Conservation (phyloP, 2,797 vertebrate genomes). For the Knipowitschia caucasica region DNA sequence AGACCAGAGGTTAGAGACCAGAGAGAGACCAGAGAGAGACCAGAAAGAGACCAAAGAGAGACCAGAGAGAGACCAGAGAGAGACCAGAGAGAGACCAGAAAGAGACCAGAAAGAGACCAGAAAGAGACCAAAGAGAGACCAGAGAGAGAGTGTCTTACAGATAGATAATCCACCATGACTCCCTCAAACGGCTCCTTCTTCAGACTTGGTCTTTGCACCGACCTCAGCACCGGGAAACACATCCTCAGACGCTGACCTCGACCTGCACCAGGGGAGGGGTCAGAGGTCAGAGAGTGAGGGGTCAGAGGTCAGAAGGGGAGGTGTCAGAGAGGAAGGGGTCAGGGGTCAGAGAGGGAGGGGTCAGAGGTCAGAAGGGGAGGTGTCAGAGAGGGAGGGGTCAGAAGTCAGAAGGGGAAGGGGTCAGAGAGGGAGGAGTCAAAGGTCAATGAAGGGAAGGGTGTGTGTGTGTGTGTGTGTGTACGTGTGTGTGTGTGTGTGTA, state of each 20-base stretch:
- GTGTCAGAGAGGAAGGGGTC: too few relatives aligned
- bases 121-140: conserved; percentile 9
- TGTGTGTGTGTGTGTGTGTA: too few relatives aligned
- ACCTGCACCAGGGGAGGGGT: conserved; percentile 59
- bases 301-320: background rate
- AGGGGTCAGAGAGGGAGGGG: too few relatives aligned
- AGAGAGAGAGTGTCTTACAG: conserved; percentile 59
- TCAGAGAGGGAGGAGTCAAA: too few relatives aligned
- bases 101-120: background rate
- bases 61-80: background rate
- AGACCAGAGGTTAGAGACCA: conserved; percentile 8
- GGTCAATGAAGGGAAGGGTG: too few relatives aligned
- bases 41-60: conserved; percentile 11
- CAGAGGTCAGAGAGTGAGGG: background rate
- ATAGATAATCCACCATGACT: conserved; percentile 85
- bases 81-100: conserved; percentile 6
- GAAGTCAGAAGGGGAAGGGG: too few relatives aligned
- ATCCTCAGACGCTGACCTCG: conserved; percentile 81
- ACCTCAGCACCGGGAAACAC: conserved; percentile 82
- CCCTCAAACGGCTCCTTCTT: conserved; percentile 87
- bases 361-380: too few relatives aligned
- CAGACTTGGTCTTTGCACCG: conserved; percentile 75
- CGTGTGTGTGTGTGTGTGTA: too few relatives aligned
- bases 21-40: background rate
- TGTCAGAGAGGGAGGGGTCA: too few relatives aligned